A percentile compares a stretch with the other conserved stretches of the same genome.
Conservation (phyloP, 1,140 invertebrate genomes). For the Myzus persicae region DNA sequence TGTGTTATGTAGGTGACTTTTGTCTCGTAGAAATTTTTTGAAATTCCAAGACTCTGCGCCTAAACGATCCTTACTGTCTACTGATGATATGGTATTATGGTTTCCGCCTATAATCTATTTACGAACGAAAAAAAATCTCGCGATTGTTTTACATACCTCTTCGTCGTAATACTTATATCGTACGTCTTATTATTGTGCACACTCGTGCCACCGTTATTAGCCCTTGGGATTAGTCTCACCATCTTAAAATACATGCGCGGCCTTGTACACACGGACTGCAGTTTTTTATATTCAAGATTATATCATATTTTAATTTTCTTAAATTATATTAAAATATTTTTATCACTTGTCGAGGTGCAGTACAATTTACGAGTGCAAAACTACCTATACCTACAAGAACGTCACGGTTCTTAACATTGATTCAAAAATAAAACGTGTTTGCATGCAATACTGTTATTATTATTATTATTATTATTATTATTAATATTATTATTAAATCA, state of each 20-base stretch:
- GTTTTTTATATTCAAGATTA: background rate
- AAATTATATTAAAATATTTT: background rate
- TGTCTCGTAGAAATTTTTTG: background rate
- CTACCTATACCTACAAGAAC: background rate
- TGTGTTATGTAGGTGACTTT: background rate
- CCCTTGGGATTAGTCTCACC: background rate
- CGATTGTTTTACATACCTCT: background rate
- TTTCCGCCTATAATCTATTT: too few relatives aligned
- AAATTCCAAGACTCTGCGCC: background rate
- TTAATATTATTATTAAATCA: background rate
- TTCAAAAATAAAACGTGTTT: background rate
- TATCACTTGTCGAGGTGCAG: background rate
- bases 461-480: background rate
- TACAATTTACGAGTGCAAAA: background rate
- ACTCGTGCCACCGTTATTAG: background rate
- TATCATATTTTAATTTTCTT: background rate
- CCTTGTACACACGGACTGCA: background rate
- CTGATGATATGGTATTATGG: too few relatives aligned
- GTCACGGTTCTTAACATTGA: background rate
- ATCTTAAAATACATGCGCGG: background rate
- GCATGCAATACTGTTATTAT: background rate
- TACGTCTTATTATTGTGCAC: background rate
- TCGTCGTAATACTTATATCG: background rate
- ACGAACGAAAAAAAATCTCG: background rate
- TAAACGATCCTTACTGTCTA: too few relatives aligned